These are phyloP conservation scores for Channa argus DNA, from an alignment of 2,113 vertebrate genomes.

Conservation along the genomic window DNA sequence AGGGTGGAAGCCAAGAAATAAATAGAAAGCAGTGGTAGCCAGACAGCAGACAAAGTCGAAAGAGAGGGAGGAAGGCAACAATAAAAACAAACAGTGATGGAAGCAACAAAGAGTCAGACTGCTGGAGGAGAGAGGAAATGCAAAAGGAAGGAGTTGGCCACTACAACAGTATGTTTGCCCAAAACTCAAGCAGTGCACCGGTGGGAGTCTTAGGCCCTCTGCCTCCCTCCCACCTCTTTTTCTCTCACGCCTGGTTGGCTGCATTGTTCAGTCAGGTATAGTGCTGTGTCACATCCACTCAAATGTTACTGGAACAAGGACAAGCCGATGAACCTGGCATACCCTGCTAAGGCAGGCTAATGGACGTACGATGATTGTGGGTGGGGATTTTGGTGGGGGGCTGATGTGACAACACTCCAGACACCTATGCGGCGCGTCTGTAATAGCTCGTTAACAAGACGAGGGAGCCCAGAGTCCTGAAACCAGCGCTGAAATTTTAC, in stretches of 20 bases:
- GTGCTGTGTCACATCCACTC: slow-evolving; percentile 46
- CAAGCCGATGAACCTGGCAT: slow-evolving; percentile 43
- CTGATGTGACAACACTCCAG: slow-evolving; percentile 34
- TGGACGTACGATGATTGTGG: slow-evolving; percentile 3
- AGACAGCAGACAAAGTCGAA: slow-evolving; percentile 35
- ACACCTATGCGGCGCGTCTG: slow-evolving; percentile 14
- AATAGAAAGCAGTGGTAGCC: slow-evolving; percentile 56
- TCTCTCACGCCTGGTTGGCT: slow-evolving; percentile 52
- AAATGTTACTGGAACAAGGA: slow-evolving; percentile 35
- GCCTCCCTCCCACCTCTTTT: slow-evolving; percentile 19
- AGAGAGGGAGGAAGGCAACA: slow-evolving; percentile 6
- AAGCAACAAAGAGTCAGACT: neutral
- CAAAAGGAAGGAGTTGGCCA: slow-evolving; percentile 9
- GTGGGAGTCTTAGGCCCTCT: slow-evolving; percentile 14
- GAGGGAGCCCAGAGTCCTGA: slow-evolving; percentile 19
- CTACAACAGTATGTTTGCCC: slow-evolving; percentile 4
- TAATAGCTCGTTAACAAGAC: slow-evolving; percentile 62
- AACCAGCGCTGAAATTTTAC: slow-evolving; percentile 32
- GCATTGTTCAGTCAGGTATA: slow-evolving; percentile 53
- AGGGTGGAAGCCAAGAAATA: slow-evolving; percentile 49
- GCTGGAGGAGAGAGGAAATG: slow-evolving; percentile 4
- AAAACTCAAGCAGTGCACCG: slow-evolving; percentile 9
- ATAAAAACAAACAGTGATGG: slow-evolving; percentile 11
- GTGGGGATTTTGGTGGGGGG: neutral
- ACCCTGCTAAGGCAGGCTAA: slow-evolving; percentile 31